phyloP scores from a whole-genome alignment of 2,888 invertebrate genomes.

The Protonemura montana region DNA sequence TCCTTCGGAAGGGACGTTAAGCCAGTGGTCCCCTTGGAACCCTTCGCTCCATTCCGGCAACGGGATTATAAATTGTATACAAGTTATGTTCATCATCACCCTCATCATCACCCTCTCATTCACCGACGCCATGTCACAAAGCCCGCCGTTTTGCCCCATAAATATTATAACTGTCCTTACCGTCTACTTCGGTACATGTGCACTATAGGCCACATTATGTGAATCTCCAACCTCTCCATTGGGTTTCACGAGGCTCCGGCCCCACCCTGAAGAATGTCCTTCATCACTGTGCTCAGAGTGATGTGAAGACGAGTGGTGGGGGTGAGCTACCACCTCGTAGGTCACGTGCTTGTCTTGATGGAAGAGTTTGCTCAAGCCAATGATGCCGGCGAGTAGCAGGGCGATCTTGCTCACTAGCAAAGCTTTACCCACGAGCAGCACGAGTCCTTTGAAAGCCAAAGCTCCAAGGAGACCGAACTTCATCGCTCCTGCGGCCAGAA shows the following conservation, averaged over 20 bases:
- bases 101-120: too few species aligned
- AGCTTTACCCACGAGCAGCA: conserved; percentile 84
- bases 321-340: conserved; percentile 76
- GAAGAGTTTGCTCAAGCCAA: conserved; percentile 83
- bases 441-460: conserved; percentile 80
- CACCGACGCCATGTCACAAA: too few species aligned
- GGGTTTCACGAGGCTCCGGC: conserved; percentile 59
- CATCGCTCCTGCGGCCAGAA: conserved; percentile 78
- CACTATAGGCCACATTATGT: conserved; percentile 70
- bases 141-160: too few species aligned
- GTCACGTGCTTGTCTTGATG: conserved; percentile 77
- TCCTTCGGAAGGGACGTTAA: too few species aligned
- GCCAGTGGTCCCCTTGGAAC: too few species aligned
- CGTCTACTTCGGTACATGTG: conserved; percentile 54
- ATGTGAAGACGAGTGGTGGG: conserved; percentile 65
- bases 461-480: conserved; percentile 84
- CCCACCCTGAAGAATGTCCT: conserved; percentile 56
- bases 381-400: conserved; percentile 78
- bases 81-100: too few species aligned
- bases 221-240: conserved; percentile 58
- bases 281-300: conserved; percentile 52
- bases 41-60: too few species aligned
- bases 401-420: conserved; percentile 85
- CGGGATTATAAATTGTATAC: too few species aligned
- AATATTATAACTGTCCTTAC: background rate